phyloP scores from a whole-genome alignment of 1,140 invertebrate genomes.

The Liolophura sinensis region DNA sequence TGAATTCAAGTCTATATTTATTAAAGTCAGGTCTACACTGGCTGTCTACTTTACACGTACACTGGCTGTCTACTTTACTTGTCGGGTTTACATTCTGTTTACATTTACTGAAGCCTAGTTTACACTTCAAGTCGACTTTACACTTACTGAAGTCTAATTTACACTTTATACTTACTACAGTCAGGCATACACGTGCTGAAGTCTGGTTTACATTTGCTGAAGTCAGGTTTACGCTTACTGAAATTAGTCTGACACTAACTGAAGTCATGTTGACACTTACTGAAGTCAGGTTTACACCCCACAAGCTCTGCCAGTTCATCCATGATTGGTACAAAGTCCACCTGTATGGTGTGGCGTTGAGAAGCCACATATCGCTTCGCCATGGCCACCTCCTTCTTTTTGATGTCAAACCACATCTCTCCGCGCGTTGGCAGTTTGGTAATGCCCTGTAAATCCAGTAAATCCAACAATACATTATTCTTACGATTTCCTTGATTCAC shows the following conservation, averaged over 20 bases:
- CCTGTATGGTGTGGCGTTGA: conserved; percentile 51
- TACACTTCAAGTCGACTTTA: too few relatives aligned
- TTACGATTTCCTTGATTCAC: too few relatives aligned
- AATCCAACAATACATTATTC: neutral
- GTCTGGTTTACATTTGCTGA: too few relatives aligned
- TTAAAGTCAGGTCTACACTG: too few relatives aligned
- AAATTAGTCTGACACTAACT: too few relatives aligned
- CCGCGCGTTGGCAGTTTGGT: conserved; percentile 25
- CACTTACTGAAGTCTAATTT: too few relatives aligned
- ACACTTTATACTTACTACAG: neutral
- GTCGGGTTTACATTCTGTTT: neutral
- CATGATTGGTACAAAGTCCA: conserved; percentile 58
- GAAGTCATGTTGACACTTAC: conserved; percentile 24
- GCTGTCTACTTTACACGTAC: too few relatives aligned
- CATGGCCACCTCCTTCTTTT: conserved; percentile 32
- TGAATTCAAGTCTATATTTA: too few relatives aligned
- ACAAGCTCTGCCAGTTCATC: conserved; percentile 59
- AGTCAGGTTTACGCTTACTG: too few relatives aligned
- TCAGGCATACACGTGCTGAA: neutral
- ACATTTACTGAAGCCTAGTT: too few relatives aligned
- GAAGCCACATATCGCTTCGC: conserved; percentile 32
- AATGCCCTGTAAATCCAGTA: conserved; percentile 24
- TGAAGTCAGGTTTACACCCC: conserved; percentile 56
- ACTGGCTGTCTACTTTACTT: too few relatives aligned
- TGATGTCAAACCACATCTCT: conserved; percentile 44